Base-by-base conservation (phyloP, 2,888 invertebrate species). In the Drosophila mercatorum region DNA sequence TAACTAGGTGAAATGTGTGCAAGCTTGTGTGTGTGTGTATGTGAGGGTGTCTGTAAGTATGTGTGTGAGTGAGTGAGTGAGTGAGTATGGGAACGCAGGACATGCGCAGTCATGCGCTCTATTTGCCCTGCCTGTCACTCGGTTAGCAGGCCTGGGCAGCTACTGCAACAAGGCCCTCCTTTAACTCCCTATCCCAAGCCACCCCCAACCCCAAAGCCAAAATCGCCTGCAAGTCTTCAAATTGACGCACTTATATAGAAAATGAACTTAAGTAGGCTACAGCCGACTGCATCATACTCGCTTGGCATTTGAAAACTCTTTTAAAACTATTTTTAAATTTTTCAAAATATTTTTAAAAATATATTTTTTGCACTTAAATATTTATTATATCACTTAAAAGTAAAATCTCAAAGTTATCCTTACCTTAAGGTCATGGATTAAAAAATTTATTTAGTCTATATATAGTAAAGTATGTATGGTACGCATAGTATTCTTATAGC, bases 41-140 rank as follows among this genome's bases (percentile, higher is more conserved):
- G 10, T 26, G 26, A 51, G 49, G 53, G 49, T 66, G 40, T 22
- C 22, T 22, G 22, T 44, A 17, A 17, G 51, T 41, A 36, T 59
- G 53, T 56, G 56, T 46, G 52, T 22, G 28, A 40, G 57, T 57
- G 60, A 52, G 67, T 57, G 60, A 52, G 67, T 49, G 53, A 52
- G 47, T 57, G 57, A 68, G 65, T 68, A 49, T 56, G 59, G 22
- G 38, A 64, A 83, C 81, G 68, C 71, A 82, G 83, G 89, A 90
- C 84, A 84, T 84, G 84, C 84, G 84, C 84, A 84, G 63, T 65
- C 60, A 63, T 17, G 49, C 53, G 41, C 41, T 73, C 58, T 58
- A 78, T 74, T 61, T 72, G 81, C 60, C 75, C 66, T 62, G 75
- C 47, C 61, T 59, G 55, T 62, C 55, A 68, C 47, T 78, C 47